Percentiles rank a stretch among this genome's conserved stretches.
Conservation (phyloP, 2,888 invertebrate genomes). For the Xestoiulus laeticollis region DNA sequence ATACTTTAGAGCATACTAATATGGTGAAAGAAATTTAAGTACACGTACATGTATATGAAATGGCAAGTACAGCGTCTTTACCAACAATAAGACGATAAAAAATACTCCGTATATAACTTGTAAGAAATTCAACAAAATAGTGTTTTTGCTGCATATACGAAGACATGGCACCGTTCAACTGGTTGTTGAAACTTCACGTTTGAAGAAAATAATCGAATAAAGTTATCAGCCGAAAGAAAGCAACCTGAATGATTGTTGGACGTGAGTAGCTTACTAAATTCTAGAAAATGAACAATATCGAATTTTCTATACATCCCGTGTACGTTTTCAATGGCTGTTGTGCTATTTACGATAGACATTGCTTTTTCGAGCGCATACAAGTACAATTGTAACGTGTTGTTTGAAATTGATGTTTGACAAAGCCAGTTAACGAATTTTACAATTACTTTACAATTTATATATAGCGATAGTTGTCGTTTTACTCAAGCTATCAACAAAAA, state of each 20-base stretch:
- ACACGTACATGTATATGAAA: no score
- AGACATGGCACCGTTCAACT: background rate
- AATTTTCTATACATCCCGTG: background rate
- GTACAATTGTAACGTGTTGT: background rate
- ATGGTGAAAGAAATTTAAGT: no score
- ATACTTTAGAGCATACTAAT: no score
- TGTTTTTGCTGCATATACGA: no score
- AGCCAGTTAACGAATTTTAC: background rate
- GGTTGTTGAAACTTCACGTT: background rate
- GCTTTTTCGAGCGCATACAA: background rate
- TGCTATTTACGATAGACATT: background rate
- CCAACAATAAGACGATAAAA: no score
- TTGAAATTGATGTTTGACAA: background rate
- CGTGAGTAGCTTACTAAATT: background rate
- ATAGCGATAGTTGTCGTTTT: no score
- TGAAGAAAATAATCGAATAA: background rate
- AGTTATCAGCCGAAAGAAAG: background rate
- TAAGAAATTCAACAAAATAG: no score
- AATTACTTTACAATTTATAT: background rate
- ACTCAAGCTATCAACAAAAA: no score
- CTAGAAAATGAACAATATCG: background rate
- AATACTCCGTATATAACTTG: no score
- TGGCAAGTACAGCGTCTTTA: no score
- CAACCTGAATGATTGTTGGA: background rate
- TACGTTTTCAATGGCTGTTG: background rate